Conservation (phyloP, 1,140 invertebrate species). For the Brachionus manjavacas region DNA sequence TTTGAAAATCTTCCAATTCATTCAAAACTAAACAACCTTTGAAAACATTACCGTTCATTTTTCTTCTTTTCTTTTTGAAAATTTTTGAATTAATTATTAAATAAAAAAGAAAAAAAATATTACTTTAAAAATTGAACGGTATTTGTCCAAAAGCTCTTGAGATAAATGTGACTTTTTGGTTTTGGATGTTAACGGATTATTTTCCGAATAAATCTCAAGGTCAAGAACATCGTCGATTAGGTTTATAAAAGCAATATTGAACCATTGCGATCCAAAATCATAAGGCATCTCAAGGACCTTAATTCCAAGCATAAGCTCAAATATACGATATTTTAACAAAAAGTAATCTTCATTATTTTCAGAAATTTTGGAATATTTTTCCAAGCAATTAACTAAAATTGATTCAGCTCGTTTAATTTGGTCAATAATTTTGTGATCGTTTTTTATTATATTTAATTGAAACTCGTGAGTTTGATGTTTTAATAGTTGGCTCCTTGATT, state of each 20-base stretch:
- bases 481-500: neutral
- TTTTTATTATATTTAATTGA: slow-evolving; percentile 38
- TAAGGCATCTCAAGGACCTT: neutral
- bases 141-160: slow-evolving; percentile 11
- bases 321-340: slow-evolving; percentile 1
- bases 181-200: slow-evolving; percentile 2
- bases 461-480: slow-evolving; percentile 33
- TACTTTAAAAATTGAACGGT: slow-evolving; percentile 32
- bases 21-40: slow-evolving; percentile 1
- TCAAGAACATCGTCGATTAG: slow-evolving; percentile 13
- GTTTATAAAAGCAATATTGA: slow-evolving; percentile 6
- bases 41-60: neutral
- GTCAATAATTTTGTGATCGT: slow-evolving; percentile 1
- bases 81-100: neutral
- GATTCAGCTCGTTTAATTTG: slow-evolving; percentile 14
- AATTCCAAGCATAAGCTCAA: slow-evolving; percentile 5
- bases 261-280: neutral
- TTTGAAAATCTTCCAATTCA: slow-evolving; percentile 27
- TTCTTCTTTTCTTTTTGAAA: slow-evolving; percentile 5
- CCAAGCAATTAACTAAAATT: neutral
- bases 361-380: neutral
- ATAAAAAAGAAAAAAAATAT: neutral
- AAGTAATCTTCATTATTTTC: neutral
- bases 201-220: neutral
- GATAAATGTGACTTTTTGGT: neutral